Conservation (phyloP, 2,888 invertebrate species). For the Patella pellucida region DNA sequence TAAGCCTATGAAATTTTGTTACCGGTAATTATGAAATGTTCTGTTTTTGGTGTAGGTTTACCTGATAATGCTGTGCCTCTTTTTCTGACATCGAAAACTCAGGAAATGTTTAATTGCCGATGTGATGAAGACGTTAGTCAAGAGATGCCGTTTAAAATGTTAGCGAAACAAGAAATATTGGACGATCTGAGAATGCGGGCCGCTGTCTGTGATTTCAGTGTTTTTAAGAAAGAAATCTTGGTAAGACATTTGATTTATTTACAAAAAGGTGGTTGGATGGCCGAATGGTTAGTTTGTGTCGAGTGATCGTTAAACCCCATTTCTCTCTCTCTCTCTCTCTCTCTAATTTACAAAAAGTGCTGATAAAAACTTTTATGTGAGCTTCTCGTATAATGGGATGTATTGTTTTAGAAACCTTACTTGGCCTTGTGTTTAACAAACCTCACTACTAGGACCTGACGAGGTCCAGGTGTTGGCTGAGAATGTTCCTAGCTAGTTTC, state of each 20-base stretch:
- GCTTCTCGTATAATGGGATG: no score
- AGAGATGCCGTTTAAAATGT: conserved; percentile 64
- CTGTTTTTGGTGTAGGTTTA: conserved; percentile 41
- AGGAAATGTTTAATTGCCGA: conserved; percentile 65
- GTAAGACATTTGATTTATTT: conserved; percentile 47
- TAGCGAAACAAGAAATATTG: conserved; percentile 66
- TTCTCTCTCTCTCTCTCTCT: no score
- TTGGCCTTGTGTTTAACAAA: no score
- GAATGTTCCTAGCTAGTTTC: no score
- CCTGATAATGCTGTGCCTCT: conserved; percentile 66
- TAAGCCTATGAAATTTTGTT: no score
- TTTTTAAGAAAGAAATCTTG: conserved; percentile 65
- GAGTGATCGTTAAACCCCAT: no score
- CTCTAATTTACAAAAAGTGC: background rate
- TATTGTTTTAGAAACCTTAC: no score
- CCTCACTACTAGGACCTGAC: no score
- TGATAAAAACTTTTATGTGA: background rate
- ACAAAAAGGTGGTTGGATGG: no score
- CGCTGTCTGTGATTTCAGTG: conserved; percentile 69
- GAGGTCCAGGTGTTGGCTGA: no score
- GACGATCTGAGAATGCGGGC: conserved; percentile 67
- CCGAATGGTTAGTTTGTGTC: no score
- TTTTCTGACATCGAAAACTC: conserved; percentile 68
- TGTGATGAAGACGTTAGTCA: conserved; percentile 68
- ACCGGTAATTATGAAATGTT: no score